Conservation (phyloP, 2,888 invertebrate genomes). For the Drosophila kambysellisi region DNA sequence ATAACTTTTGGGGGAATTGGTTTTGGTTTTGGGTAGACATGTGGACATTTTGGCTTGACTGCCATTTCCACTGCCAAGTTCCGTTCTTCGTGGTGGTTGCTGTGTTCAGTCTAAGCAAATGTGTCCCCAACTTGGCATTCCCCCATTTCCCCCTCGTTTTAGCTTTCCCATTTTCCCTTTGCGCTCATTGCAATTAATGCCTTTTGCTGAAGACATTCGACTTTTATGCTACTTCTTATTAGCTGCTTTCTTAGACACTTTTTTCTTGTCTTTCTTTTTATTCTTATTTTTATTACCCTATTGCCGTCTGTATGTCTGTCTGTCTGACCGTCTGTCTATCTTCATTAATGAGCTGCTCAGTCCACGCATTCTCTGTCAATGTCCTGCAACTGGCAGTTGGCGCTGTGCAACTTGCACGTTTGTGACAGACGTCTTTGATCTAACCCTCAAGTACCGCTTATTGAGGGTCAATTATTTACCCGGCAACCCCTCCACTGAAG, state of each 20-base stretch:
- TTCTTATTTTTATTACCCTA: conserved; percentile 13
- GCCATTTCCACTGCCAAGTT: conserved; percentile 9
- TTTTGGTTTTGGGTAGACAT: conserved; percentile 44
- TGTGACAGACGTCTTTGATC: conserved; percentile 49
- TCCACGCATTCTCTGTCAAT: conserved; percentile 18
- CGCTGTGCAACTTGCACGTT: conserved; percentile 31
- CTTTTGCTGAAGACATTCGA: conserved; percentile 61
- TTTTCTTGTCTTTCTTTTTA: conserved; percentile 19
- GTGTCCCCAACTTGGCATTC: conserved; percentile 33
- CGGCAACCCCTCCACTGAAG: background rate
- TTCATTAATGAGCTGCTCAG: conserved; percentile 55
- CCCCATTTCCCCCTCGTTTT: background rate
- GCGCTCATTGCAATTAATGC: conserved; percentile 68
- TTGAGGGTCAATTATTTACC: conserved; percentile 43
- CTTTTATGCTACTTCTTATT: conserved; percentile 58
- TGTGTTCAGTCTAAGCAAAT: conserved; percentile 50
- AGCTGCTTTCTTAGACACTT: conserved; percentile 50
- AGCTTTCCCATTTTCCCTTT: conserved; percentile 10
- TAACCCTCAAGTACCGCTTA: conserved; percentile 22
- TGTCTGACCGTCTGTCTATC: conserved; percentile 52
- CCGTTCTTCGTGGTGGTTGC: conserved; percentile 35
- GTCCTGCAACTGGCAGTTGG: conserved; percentile 37
- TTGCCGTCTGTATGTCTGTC: conserved; percentile 41
- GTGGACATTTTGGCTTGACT: conserved; percentile 58
- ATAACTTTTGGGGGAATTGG: conserved; percentile 31